These are phyloP conservation scores for Porites lutea DNA, from an alignment of 64 coral and sea anemone species.

Conservation along the genomic window DNA sequence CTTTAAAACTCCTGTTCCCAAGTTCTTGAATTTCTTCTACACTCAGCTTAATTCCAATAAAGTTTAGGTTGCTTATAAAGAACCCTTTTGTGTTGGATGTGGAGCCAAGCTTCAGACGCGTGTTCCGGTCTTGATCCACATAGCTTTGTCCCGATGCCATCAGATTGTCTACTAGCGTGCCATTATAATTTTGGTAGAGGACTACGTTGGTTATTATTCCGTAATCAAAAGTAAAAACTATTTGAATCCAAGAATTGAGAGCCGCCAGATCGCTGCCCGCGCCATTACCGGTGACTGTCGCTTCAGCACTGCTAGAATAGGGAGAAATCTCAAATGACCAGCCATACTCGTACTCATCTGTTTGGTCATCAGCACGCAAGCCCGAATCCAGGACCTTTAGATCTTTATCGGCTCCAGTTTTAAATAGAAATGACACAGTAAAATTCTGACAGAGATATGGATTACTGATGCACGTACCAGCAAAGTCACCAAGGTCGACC, in stretches of 20 bases:
- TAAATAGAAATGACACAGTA: constrained; percentile 19
- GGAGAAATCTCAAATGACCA: not conserved
- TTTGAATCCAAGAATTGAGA: not conserved
- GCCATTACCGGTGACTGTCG: not conserved
- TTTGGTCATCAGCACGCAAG: not conserved
- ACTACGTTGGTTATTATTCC: not conserved
- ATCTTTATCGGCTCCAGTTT: not conserved
- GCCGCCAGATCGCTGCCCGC: not conserved
- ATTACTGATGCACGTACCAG: constrained; percentile 14
- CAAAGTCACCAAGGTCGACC: constrained; percentile 10
- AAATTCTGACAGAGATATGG: constrained; percentile 6
- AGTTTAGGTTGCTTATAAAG: not conserved
- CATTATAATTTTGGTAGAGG: not conserved
- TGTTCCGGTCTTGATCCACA: not conserved
- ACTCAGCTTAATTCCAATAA: not conserved
- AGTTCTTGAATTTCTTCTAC: not conserved
- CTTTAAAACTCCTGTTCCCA: not conserved
- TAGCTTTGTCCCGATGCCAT: not conserved
- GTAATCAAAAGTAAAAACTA: not conserved
- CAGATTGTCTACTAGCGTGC: not conserved
- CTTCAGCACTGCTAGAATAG: not conserved
- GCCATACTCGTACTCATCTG: not conserved
- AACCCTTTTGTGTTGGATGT: not conserved
- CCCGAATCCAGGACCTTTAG: not conserved
- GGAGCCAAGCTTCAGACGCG: not conserved